These are phyloP conservation scores for Vimba vimba DNA, from an alignment of 2,113 vertebrate genomes.

Conservation along the genomic window DNA sequence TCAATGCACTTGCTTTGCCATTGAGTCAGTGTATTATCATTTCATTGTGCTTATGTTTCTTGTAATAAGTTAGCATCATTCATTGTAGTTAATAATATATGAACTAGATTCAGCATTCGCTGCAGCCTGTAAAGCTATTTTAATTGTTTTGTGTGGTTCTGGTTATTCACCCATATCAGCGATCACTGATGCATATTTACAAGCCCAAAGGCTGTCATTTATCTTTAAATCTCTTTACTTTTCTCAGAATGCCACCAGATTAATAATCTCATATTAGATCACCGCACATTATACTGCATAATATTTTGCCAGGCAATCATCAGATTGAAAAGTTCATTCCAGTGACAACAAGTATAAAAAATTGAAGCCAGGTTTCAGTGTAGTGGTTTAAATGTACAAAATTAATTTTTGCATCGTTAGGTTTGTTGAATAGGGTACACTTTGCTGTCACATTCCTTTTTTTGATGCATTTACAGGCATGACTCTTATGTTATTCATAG, in stretches of 20 bases:
- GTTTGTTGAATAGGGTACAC: neutral
- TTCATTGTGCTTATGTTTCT: neutral
- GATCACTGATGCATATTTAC: neutral
- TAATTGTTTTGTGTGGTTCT: neutral
- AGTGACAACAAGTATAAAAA: neutral
- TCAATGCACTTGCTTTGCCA: neutral
- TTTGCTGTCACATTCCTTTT: neutral
- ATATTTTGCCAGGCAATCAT: neutral
- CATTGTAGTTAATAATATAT: constrained; percentile 7
- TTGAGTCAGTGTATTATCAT: neutral
- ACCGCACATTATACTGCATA: neutral
- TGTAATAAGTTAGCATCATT: neutral
- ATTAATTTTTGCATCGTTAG: neutral
- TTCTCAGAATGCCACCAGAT: neutral
- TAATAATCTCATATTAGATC: neutral
- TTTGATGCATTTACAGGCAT: neutral
- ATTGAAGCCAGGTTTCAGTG: neutral
- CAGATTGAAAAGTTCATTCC: neutral
- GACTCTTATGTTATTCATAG: neutral
- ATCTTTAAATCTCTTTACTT: neutral
- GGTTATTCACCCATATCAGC: neutral
- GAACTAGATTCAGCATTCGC: neutral
- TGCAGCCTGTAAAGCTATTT: neutral
- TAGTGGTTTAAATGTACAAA: neutral
- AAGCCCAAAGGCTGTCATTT: neutral